Evolutionary conservation across 2,797 vertebrate species (phyloP), one percentile per base, ranked within the genome.

Genomic region (Pseudocheirus occidentalis): DNA sequence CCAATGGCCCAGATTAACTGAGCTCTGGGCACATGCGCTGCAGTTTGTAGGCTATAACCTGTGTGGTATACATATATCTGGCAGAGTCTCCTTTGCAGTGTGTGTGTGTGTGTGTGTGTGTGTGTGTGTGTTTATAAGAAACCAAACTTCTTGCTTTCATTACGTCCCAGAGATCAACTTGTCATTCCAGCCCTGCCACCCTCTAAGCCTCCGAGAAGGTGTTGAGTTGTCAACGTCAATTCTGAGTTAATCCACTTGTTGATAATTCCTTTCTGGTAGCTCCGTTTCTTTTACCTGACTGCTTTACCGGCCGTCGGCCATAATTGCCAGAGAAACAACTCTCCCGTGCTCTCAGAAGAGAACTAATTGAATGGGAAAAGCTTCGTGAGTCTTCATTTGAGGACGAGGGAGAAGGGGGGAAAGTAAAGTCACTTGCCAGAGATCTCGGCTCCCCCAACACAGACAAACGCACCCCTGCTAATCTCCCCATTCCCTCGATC

Each of bases 231-330:
- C 93, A 66, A 46, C 52, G 89, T 53, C 56, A 96, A 97, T 96
- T 96, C 96, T 92, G 92, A 46, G 90, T 96, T 95, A 96, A 97
- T 92, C 93, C 93, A 54, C 97, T 96, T 92, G 96, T 87, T 62
- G 96, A 96, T 96, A 96, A 95, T 56, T 27, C 95, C 92, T 16
- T 2, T 0, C 54, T 94, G 93, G 92, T 93, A 94, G 94, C 46
- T 7, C 4, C 66, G n/a, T 91, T 53, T 90, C n/a, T 50, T 28
- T 9, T 96, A 98, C 98, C 97, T 97, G 98, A 90, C n/a, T 0
- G 5, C 92, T 10, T 93, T 57, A 13, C 29, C 28, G 55, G 56
- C 40, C 0, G 46, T 29, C 55, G 11, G 57, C 55, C n/a, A 50
- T 73, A 31, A 90, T 46, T 55, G 94, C 73, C 0, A 28, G 9